phyloP scores from a whole-genome alignment of 2,797 vertebrate species.

The Enteromius treurensis region DNA sequence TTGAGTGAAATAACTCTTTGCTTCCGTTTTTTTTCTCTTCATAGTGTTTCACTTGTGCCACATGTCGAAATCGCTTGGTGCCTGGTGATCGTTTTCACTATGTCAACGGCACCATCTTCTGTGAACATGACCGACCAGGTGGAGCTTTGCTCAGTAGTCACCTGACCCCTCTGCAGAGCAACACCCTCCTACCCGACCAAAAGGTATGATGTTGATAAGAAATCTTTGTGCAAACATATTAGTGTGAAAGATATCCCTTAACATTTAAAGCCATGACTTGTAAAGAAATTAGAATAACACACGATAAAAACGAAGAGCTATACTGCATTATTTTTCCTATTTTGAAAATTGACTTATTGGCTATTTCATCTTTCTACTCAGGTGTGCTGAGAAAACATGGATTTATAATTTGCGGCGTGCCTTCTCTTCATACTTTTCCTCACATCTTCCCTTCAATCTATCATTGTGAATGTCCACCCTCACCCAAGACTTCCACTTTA shows the following conservation, averaged over 20 bases:
- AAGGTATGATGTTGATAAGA: slow-evolving; percentile 68
- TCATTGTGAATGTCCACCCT: slow-evolving; percentile 31
- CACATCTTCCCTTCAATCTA: slow-evolving; percentile 29
- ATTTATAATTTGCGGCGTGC: slow-evolving; percentile 65
- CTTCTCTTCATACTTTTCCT: slow-evolving; percentile 64
- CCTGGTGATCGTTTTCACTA: slow-evolving; percentile 83
- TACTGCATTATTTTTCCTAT: neutral
- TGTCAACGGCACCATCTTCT: slow-evolving; percentile 82
- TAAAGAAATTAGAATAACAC: neutral
- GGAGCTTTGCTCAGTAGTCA: slow-evolving; percentile 73
- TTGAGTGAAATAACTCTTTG: neutral
- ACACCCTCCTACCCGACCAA: slow-evolving; percentile 77
- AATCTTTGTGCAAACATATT: neutral
- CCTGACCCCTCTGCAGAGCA: slow-evolving; percentile 72
- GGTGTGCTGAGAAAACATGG: slow-evolving; percentile 77
- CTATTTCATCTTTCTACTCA: slow-evolving; percentile 56
- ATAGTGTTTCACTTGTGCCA: slow-evolving; percentile 83
- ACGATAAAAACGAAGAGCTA: neutral
- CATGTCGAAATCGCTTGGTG: slow-evolving; percentile 81
- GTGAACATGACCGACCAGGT: slow-evolving; percentile 81
- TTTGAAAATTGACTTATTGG: neutral
- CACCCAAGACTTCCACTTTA: slow-evolving; percentile 30
- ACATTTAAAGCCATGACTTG: neutral
- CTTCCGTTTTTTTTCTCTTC: neutral
- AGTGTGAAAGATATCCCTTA: neutral